Percentiles rank a stretch among this genome's conserved stretches.
Evolutionary conservation across 2,113 vertebrate species (phyloP).

Genomic region (Edolisoma coerulescens): DNA sequence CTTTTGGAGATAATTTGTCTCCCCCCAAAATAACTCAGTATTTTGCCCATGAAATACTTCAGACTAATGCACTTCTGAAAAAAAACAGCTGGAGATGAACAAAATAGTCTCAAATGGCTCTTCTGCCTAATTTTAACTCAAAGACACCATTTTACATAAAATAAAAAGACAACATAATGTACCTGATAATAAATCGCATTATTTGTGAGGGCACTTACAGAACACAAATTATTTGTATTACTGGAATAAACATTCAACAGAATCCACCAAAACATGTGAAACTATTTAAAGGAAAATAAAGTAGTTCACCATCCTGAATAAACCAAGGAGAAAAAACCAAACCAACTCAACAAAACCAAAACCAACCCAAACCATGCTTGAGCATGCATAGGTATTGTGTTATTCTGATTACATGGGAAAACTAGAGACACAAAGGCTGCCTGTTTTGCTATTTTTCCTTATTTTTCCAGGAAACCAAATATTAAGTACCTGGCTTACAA

Average conservation of each 20-base stretch:
- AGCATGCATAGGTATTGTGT: background rate
- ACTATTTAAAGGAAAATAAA: background rate
- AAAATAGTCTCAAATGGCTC: constrained; percentile 36
- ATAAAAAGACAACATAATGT: constrained; percentile 11
- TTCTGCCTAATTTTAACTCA: constrained; percentile 47
- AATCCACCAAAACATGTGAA: constrained; percentile 3
- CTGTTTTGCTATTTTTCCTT: background rate
- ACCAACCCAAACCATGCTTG: background rate
- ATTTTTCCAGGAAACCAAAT: constrained; percentile 56
- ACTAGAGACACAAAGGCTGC: background rate
- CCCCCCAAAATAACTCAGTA: background rate
- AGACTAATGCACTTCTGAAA: constrained; percentile 43
- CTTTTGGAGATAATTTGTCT: background rate
- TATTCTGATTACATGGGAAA: background rate
- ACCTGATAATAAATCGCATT: background rate
- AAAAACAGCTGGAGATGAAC: constrained; percentile 15
- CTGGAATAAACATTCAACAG: constrained; percentile 6
- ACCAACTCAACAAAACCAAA: background rate
- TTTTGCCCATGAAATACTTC: constrained; percentile 25
- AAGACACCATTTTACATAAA: constrained; percentile 6
- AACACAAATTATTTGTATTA: constrained; percentile 7
- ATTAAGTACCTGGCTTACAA: constrained; percentile 44
- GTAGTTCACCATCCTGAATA: background rate
- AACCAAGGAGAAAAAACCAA: background rate
- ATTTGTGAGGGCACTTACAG: background rate